Percentiles rank a stretch among this genome's conserved stretches.
Conservation (phyloP, 2,113 vertebrate genomes). For the Pionites leucogaster region DNA sequence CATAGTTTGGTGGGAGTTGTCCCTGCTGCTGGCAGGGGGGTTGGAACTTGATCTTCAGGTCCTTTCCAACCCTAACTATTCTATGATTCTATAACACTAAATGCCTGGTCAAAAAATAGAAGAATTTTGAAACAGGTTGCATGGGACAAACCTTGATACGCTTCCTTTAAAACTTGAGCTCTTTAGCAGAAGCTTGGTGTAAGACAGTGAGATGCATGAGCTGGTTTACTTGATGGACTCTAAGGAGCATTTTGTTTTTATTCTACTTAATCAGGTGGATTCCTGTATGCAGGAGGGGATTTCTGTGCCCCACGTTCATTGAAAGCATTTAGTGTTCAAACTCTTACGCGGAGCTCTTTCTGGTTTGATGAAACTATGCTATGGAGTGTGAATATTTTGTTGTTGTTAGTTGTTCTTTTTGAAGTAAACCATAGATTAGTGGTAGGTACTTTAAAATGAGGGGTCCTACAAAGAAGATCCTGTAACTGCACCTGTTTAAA, state of each 20-base stretch:
- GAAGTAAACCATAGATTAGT: not conserved
- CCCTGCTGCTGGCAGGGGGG: too few species aligned
- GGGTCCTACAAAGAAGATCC: not conserved
- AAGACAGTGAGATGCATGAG: not conserved
- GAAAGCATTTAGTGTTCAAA: not conserved
- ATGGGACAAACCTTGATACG: not conserved
- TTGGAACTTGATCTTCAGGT: too few species aligned
- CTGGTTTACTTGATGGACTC: not conserved
- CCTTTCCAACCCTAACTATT: too few species aligned
- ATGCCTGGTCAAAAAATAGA: not conserved
- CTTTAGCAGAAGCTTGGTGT: not conserved
- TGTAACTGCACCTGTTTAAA: not conserved
- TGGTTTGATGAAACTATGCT: not conserved
- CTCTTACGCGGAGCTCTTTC: not conserved
- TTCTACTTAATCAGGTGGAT: not conserved
- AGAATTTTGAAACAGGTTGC: not conserved
- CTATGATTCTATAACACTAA: not conserved
- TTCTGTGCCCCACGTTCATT: not conserved
- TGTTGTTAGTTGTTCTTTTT: not conserved
- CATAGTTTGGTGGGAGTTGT: too few species aligned
- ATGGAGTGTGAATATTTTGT: not conserved
- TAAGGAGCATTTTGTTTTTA: not conserved
- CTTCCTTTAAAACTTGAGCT: not conserved
- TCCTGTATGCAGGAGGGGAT: not conserved
- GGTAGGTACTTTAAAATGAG: not conserved